These are phyloP conservation scores for Orchestes rusci DNA, from an alignment of 2,888 invertebrate genomes.

Conservation along the genomic window DNA sequence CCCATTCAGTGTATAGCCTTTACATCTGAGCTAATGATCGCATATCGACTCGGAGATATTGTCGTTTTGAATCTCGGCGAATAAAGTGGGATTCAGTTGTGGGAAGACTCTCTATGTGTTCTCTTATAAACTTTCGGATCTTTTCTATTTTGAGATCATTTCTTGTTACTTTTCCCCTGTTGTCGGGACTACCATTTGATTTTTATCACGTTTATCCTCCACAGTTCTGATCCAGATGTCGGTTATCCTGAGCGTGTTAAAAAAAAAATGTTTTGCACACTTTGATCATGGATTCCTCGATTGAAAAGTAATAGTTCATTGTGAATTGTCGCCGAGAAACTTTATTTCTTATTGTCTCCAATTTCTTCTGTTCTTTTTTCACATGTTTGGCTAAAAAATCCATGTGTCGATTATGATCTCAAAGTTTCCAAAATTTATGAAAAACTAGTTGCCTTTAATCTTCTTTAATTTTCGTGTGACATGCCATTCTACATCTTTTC, in stretches of 20 bases:
- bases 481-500: conserved; percentile 12
- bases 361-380: conserved; percentile 7
- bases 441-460: conserved; percentile 7
- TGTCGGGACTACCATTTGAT: conserved; percentile 10
- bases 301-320: conserved; percentile 10
- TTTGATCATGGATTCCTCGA: conserved; percentile 9
- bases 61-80: conserved; percentile 8
- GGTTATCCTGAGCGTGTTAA: conserved; percentile 10
- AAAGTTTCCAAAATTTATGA: conserved; percentile 10
- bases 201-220: conserved; percentile 7
- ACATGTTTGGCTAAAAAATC: conserved; percentile 11
- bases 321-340: conserved; percentile 6
- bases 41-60: conserved; percentile 8
- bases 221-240: conserved; percentile 15
- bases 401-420: conserved; percentile 10
- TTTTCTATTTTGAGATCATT: conserved; percentile 9
- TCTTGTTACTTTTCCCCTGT: conserved; percentile 7
- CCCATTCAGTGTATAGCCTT: conserved; percentile 7
- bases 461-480: conserved; percentile 12
- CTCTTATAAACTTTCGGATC: conserved; percentile 8
- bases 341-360: conserved; percentile 3
- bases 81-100: conserved; percentile 12
- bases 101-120: conserved; percentile 13
- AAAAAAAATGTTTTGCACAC: conserved; percentile 11
- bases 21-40: conserved; percentile 10